Base-by-base conservation (phyloP, 1,140 invertebrate species). In the Bilobella aurantiaca region DNA sequence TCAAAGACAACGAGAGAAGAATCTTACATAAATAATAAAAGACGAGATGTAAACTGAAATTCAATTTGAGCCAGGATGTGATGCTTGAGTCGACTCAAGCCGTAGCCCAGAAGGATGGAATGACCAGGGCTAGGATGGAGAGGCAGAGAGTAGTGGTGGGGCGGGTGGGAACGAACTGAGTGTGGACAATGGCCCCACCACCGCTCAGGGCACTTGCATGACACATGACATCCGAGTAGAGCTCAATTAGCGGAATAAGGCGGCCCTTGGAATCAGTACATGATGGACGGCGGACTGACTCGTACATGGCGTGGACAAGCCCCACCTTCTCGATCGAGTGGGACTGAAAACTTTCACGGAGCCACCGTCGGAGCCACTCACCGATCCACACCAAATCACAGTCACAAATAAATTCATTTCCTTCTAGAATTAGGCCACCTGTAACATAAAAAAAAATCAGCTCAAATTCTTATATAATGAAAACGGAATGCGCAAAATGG, bases 311-410 rank as follows among this genome's bases (percentile, higher is more conserved):
- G 62, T 81, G 77, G 0, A 79, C 78, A 1, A 78, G 77, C 58
- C 82, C 81, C n/a, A 82, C 75, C 2, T 82, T 82, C 2, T 83
- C 82, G 18, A 83, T 67, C 8, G 69, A 67, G 73, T 87, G 86
- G 28, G 86, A 83, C 72, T 86, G 84, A n/a, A 86, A 78, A 12
- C 83, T 88, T 74, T 91, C 89, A 12, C 88, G 78, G 2, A 88
- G 80, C 90, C 90, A 93, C 31, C 90, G 81, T 21, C 90, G 80
- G 57, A 93, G 78, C 91, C 91, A 94, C 56, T 89, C 82, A 0
- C 90, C 90, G 29, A 93, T 81, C 90, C 91, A 93, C 3, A 91
- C 87, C 37, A 93, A 79, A 58, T 89, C 88, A 75, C 91, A 94
- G 69, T 91, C 90, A 73, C 91, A 94, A 21, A 84, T 82, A 74